Base-by-base conservation (phyloP, 1,140 invertebrate genomes). In the Physella acuta region DNA sequence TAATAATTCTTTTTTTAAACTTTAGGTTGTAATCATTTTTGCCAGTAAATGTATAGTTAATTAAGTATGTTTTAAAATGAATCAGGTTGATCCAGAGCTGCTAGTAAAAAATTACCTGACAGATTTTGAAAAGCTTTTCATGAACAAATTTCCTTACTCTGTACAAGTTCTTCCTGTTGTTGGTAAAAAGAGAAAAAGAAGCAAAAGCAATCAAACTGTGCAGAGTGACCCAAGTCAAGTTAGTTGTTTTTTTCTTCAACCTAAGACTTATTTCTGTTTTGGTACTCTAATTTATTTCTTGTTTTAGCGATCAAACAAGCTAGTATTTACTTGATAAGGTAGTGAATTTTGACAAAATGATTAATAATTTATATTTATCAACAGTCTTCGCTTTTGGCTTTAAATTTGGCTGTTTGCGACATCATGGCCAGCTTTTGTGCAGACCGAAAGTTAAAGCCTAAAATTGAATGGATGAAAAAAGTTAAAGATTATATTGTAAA, bases 91-190 rank as follows among this genome's bases (percentile, higher is more conserved):
- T 17, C 56, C 39, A 39, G 34, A 67, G 11, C 62, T 66, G 61
- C 36, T 72, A 28, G 52, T 37, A 3, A 58, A 67, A 1, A 62
- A 51, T 31, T 77, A 75, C 36, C n/a, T 72, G 30, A 53, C 64
- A 59, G 74, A 76, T 3, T 75, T 76, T 65, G 62, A 69, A 20
- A 72, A 73, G 14, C 71, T 77, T 51, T 75, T 79, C 37, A 59
- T 79, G 39, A 61, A 63, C 26, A 34, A 60, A 28, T 79, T 79
- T 44, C 77, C 77, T 33, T 79, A 73, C 66, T 63, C 67, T 68
- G 73, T 72, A 39, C 62, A 72, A 33, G 28, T 64, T 30, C 28
- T 36, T 3, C 20, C 16, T 26, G 5, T 1, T 2, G 1, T 30
- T 28, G 11, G 2, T 2, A 64, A 52, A 30, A 64, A 64, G 28